Base-by-base conservation (phyloP, 2,797 vertebrate species). In the Protosalanx chinensis region DNA sequence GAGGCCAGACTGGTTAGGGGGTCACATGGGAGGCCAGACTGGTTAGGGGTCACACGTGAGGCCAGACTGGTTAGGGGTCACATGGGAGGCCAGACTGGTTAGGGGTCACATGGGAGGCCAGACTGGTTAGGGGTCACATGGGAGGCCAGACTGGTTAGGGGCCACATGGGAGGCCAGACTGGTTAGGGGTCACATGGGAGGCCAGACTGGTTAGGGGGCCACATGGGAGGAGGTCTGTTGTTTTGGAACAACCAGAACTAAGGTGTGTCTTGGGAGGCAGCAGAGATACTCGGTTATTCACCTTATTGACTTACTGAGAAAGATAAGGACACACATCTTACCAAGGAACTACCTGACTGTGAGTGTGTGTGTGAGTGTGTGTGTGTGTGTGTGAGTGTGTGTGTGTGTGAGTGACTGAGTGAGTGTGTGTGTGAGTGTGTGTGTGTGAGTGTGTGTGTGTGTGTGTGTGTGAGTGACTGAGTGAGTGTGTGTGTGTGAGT, bases 311-410 rank as follows among this genome's bases (percentile, higher is more conserved):
- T 41, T 41, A 41, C 7, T 41, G 37, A 41, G 37, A 41, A 41
- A 41, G 37, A 41, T 41, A 41, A 10, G 7, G 37, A 37, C 5
- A 7, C 7, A 37, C 5, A 2, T 35, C 33, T 35, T 35, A 37
- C 6, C 6, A 37, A 37, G 35, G 35, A 37, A 37, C 6, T 37
- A 37, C 6, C 35, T 37, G 35, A 37, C 35, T 37, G 67, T 51
- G 37, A 20, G 79, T 72, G 78, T 86, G 79, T 72, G 79, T 84
- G 86, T 76, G 75, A 76, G 73, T 66, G 32, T 46, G 75, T 85
- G 86, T 78, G 81, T 77, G 35, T 6, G 35, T 0, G 35, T 6
- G 35, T 6, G 35, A 6, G 35, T 6, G 35, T 6, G 6, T 6
- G 35, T 6, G 35, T 6, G 35, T 6, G 35, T 6, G 35, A 37